phyloP scores from a whole-genome alignment of 2,888 invertebrate genomes.

The Agonum fuliginosum region DNA sequence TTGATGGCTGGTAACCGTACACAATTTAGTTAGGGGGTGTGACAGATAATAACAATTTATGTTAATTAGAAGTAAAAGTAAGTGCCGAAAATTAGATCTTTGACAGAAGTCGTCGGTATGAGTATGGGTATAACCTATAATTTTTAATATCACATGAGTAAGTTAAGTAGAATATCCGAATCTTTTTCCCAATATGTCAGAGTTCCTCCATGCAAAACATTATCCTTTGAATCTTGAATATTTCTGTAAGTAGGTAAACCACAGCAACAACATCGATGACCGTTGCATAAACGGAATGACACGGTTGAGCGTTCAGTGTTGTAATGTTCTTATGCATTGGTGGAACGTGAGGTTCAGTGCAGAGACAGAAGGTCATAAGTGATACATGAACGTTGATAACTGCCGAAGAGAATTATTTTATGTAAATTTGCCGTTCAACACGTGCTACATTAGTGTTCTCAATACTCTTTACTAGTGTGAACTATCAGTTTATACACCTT shows the following conservation, averaged over 20 bases:
- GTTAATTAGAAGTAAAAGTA: no score
- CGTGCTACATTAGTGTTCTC: conserved; percentile 40
- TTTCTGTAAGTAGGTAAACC: conserved; percentile 5
- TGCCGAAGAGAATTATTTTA: conserved; percentile 38
- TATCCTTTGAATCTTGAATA: not conserved
- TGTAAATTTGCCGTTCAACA: conserved; percentile 22
- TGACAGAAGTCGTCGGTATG: no score
- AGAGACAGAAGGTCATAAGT: conserved; percentile 26
- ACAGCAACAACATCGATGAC: not conserved
- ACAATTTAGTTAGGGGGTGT: no score
- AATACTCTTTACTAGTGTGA: conserved; percentile 17
- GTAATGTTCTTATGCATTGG: not conserved
- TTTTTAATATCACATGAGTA: no score
- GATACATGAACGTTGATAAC: conserved; percentile 36
- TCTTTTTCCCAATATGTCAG: no score
- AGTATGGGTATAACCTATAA: no score
- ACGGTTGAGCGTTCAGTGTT: conserved; percentile 1
- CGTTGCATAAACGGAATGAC: not conserved
- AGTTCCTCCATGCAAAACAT: not conserved
- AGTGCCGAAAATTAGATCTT: no score
- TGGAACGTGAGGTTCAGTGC: conserved; percentile 29
- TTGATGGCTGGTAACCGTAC: no score
- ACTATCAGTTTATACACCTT: not conserved
- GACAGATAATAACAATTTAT: no score
- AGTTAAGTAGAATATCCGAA: no score